phyloP scores from a whole-genome alignment of 1,140 invertebrate species.

The Drosophila ficusphila region DNA sequence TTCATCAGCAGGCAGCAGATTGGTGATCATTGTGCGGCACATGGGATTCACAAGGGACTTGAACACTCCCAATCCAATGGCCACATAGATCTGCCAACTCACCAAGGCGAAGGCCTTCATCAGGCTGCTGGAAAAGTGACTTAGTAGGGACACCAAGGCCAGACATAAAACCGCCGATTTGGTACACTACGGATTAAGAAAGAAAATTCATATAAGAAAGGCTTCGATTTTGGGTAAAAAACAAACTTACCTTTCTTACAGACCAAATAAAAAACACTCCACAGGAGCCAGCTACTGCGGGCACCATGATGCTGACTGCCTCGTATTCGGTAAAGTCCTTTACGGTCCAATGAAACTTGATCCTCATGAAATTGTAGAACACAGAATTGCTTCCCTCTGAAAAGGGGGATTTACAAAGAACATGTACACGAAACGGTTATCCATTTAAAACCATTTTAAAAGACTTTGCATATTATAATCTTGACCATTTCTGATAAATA shows the following conservation, averaged over 20 bases:
- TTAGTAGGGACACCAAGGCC: conserved; percentile 75
- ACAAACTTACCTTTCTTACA: conserved; percentile 83
- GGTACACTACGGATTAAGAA: conserved; percentile 36
- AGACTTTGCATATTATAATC: no score
- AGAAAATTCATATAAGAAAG: neutral
- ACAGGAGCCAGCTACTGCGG: conserved; percentile 79
- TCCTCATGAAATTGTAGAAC: conserved; percentile 87
- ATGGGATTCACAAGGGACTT: conserved; percentile 86
- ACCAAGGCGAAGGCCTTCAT: conserved; percentile 86
- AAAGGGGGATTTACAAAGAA: neutral
- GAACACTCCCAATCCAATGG: conserved; percentile 85
- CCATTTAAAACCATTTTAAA: neutral
- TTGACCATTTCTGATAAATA: no score
- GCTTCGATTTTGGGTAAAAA: neutral
- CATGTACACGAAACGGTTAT: neutral
- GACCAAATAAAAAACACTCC: conserved; percentile 85
- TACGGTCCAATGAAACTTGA: conserved; percentile 88
- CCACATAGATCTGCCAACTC: conserved; percentile 88
- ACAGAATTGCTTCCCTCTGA: conserved; percentile 84
- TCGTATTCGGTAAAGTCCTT: conserved; percentile 86
- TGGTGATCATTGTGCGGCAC: conserved; percentile 88
- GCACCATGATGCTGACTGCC: conserved; percentile 82
- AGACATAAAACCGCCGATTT: conserved; percentile 59
- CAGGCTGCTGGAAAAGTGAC: conserved; percentile 82
- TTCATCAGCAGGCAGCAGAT: conserved; percentile 87